Evolutionary conservation across 2,797 vertebrate genomes (phyloP).

Genomic region (Rhinophrynus dorsalis): DNA sequence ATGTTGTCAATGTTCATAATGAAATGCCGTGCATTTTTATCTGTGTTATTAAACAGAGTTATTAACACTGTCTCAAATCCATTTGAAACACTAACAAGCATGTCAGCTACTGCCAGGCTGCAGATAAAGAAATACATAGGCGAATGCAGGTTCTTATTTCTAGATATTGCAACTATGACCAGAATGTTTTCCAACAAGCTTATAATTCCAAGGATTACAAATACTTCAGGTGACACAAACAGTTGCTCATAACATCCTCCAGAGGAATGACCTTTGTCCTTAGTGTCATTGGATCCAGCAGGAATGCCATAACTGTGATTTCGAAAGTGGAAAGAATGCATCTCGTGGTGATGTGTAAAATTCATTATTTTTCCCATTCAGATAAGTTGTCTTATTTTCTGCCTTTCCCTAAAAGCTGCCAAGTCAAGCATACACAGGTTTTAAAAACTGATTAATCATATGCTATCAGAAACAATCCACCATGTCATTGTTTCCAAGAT

Average conservation of each 20-base stretch:
- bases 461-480: background rate
- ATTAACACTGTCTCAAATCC: conserved; percentile 92
- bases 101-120: conserved; percentile 90
- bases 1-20: conserved; percentile 90
- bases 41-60: conserved; percentile 80
- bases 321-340: conserved; percentile 67
- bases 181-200: conserved; percentile 91
- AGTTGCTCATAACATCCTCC: conserved; percentile 87
- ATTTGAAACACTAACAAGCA: conserved; percentile 92
- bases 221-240: conserved; percentile 88
- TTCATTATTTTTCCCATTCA: conserved; percentile 72
- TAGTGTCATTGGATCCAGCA: conserved; percentile 57
- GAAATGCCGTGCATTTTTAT: conserved; percentile 69
- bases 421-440: background rate
- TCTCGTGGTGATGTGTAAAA: conserved; percentile 63
- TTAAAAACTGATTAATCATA: no score
- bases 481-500: background rate
- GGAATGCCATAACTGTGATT: conserved; percentile 65
- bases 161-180: conserved; percentile 85
- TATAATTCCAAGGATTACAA: conserved; percentile 86
- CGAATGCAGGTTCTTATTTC: conserved; percentile 93
- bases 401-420: background rate
- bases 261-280: conserved; percentile 66
- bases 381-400: background rate
- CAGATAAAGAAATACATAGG: conserved; percentile 98